Evolutionary conservation across 2,888 invertebrate genomes (phyloP).

Genomic region (Rugalucina vietnamica): DNA sequence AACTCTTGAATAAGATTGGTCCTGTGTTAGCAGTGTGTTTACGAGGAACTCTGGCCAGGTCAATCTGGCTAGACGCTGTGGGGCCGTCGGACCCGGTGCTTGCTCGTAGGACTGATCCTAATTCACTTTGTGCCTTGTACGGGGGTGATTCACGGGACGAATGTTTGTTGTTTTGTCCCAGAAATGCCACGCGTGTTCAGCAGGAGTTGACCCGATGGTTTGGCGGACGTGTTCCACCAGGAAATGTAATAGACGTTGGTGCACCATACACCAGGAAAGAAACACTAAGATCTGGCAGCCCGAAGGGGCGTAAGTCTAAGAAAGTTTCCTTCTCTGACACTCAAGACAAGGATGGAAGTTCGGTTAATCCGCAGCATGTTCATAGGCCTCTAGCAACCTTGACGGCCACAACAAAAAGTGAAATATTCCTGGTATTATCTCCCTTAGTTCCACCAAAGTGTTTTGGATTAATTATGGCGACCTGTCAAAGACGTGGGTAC

Average conservation of each 20-base stretch:
- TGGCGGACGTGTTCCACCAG: constrained; percentile 78
- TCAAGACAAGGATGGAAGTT: constrained; percentile 40
- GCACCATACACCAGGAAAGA: constrained; percentile 72
- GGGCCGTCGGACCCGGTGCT: constrained; percentile 81
- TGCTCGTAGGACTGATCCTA: constrained; percentile 79
- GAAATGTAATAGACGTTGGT: constrained; percentile 78
- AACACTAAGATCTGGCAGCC: constrained; percentile 67
- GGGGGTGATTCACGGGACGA: constrained; percentile 79
- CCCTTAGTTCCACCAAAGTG: constrained; percentile 77
- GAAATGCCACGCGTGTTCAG: constrained; percentile 73
- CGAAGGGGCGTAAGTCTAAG: constrained; percentile 70
- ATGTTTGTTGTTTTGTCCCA: constrained; percentile 78
- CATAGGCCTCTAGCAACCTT: constrained; percentile 75
- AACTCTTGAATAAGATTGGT: constrained; percentile 73
- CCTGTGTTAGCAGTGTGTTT: constrained; percentile 79
- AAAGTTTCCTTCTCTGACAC: constrained; percentile 63
- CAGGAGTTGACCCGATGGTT: constrained; percentile 80
- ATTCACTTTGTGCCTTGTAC: constrained; percentile 79
- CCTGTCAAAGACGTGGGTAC: constrained; percentile 78
- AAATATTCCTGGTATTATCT: constrained; percentile 77
- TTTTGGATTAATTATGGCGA: constrained; percentile 77
- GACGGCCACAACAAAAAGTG: constrained; percentile 74
- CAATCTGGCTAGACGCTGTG: constrained; percentile 80
- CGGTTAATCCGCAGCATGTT: constrained; percentile 17
- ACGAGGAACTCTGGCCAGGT: constrained; percentile 77